Evolutionary conservation across 37 sponge, comb jelly and placozoan species (phyloP).

Genomic region (Chondrosia reniformis): DNA sequence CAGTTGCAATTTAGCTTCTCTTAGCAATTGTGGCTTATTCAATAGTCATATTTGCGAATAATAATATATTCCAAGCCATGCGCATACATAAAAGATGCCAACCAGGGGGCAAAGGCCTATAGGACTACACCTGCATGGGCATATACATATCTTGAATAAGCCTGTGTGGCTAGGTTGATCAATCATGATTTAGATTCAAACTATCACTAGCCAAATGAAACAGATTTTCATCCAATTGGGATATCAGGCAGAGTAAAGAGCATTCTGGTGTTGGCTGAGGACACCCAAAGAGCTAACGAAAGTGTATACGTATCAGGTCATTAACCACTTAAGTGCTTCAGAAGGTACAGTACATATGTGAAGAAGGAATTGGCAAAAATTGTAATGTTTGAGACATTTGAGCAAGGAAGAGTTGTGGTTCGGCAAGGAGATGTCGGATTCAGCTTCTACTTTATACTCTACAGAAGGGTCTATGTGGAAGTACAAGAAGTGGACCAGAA

Average conservation of each 20-base stretch:
- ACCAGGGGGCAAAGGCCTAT: no score
- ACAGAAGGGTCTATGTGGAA: conserved; percentile 64
- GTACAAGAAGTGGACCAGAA: conserved; percentile 40
- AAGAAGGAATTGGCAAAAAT: conserved; percentile 56
- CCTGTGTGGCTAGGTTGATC: no score
- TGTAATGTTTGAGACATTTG: conserved; percentile 57
- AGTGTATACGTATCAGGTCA: conserved; percentile 26
- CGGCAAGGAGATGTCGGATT: conserved; percentile 74
- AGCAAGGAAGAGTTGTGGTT: conserved; percentile 62
- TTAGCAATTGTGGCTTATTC: no score
- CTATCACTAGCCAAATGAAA: no score
- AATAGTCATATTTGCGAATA: no score
- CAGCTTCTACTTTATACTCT: conserved; percentile 78
- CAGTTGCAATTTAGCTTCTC: no score
- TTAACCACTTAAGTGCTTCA: conserved; percentile 56
- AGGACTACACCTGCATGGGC: no score
- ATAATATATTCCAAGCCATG: no score
- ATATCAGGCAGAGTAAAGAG: conserved; percentile 44
- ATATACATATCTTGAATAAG: no score
- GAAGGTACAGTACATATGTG: conserved; percentile 56
- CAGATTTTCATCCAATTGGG: no score
- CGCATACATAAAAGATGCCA: no score
- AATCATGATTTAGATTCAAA: no score
- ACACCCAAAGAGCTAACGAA: conserved; percentile 43
- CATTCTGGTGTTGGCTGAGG: conserved; percentile 49